These are phyloP conservation scores for Lepeophtheirus nordmannii DNA, from an alignment of 2,888 invertebrate species.

Conservation along the genomic window DNA sequence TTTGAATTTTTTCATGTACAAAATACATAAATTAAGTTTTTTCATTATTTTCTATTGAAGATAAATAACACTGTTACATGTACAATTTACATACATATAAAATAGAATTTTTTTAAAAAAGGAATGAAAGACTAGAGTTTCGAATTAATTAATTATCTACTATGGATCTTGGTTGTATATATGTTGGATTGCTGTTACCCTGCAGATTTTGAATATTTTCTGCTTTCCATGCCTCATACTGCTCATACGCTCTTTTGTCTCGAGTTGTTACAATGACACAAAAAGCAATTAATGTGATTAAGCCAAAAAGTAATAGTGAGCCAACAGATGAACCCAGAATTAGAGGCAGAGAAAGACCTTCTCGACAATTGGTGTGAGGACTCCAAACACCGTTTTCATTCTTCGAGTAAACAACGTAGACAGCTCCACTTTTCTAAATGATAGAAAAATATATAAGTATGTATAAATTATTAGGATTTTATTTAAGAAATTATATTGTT, in stretches of 20 bases:
- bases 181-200: background rate
- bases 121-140: no score
- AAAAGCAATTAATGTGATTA: background rate
- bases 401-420: background rate
- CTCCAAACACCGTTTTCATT: background rate
- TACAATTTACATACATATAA: no score
- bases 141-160: background rate
- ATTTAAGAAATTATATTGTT: background rate
- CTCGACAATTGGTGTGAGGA: background rate
- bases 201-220: constrained; percentile 2
- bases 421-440: background rate
- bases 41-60: no score
- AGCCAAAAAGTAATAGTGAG: background rate
- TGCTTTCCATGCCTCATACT: constrained; percentile 8
- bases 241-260: background rate
- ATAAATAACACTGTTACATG: no score
- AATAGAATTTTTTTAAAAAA: no score
- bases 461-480: background rate
- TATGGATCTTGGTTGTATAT: background rate
- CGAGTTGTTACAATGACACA: constrained; percentile 1
- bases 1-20: no score
- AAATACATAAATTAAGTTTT: no score
- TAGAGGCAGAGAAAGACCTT: background rate
- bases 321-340: constrained; percentile 7
- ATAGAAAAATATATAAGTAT: background rate